Evolutionary conservation across 1,140 invertebrate species (phyloP).

Genomic region (Nasonia vitripennis): DNA sequence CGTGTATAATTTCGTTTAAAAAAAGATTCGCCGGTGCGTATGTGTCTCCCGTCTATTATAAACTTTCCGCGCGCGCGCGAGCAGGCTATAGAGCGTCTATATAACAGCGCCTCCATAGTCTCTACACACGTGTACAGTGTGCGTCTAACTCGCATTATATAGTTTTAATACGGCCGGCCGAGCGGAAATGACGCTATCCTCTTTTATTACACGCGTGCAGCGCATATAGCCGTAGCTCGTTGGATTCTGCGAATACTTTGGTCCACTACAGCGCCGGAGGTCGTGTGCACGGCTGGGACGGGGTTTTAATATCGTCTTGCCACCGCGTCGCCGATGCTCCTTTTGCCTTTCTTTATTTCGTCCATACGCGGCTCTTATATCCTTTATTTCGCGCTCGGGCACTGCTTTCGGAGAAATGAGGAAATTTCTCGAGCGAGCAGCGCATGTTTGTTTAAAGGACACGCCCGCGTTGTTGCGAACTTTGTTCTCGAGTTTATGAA

Average conservation of each 20-base stretch:
- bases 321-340: not conserved
- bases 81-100: too few species aligned
- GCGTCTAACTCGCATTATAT: conserved; percentile 10
- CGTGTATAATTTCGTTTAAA: too few species aligned
- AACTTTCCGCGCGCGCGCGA: too few species aligned
- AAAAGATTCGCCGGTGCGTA: too few species aligned
- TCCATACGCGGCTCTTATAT: not conserved
- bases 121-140: too few species aligned
- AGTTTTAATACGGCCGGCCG: conserved; percentile 24
- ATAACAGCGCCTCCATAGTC: too few species aligned
- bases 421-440: not conserved
- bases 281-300: not conserved
- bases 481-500: too few species aligned
- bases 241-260: conserved; percentile 31
- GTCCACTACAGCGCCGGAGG: not conserved
- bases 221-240: not conserved
- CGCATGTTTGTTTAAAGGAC: too few species aligned
- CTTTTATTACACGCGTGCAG: conserved; percentile 37
- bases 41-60: too few species aligned
- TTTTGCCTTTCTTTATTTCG: not conserved
- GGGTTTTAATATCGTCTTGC: conserved; percentile 39
- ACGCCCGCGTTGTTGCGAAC: too few species aligned
- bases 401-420: not conserved
- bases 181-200: conserved; percentile 26
- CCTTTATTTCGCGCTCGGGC: conserved; percentile 1